Conservation (phyloP, 2,888 invertebrate genomes). For the Hirtodrosophila confusa region DNA sequence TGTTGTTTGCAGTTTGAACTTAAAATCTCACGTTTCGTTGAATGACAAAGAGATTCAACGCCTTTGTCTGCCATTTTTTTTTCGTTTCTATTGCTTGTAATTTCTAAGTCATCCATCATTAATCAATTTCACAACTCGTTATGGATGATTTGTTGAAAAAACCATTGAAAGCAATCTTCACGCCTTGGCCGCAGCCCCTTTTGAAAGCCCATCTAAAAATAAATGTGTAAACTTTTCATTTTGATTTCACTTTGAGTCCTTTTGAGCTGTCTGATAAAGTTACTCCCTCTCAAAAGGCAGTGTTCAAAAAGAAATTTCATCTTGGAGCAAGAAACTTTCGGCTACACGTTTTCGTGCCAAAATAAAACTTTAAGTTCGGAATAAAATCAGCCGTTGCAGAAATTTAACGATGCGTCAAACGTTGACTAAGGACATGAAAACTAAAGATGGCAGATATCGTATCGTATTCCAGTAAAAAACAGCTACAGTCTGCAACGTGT, state of each 20-base stretch:
- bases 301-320: conserved; percentile 4
- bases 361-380: conserved; percentile 10
- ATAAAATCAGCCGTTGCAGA: conserved; percentile 20
- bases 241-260: conserved; percentile 48
- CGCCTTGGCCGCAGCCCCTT: conserved; percentile 32
- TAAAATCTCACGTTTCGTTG: neutral
- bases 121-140: conserved; percentile 57
- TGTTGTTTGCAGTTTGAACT: too few species aligned
- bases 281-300: conserved; percentile 15
- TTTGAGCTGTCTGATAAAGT: conserved; percentile 31
- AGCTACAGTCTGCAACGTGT: neutral
- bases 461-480: conserved; percentile 5
- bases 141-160: conserved; percentile 51
- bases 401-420: conserved; percentile 33
- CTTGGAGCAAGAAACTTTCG: neutral
- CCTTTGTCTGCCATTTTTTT: conserved; percentile 11
- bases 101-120: conserved; percentile 44
- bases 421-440: neutral
- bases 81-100: conserved; percentile 22
- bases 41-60: conserved; percentile 1
- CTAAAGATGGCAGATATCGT: conserved; percentile 7
- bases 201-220: conserved; percentile 42
- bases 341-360: too few species aligned
- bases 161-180: conserved; percentile 41
- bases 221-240: conserved; percentile 45